Evolutionary conservation across 2,113 vertebrate species (phyloP).

Genomic region (Nothobranchius kuhntae): DNA sequence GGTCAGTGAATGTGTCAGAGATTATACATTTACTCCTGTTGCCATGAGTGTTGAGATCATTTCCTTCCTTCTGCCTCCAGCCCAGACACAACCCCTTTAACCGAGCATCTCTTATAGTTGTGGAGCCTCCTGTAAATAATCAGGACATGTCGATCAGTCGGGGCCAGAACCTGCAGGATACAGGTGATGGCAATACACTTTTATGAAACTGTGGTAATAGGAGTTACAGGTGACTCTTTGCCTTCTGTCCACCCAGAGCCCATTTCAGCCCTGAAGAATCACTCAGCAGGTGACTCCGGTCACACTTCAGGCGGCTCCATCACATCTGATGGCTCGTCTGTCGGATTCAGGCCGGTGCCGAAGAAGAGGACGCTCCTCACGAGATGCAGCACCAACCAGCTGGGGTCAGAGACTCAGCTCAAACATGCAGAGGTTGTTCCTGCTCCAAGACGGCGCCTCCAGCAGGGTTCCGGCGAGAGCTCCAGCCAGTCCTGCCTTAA

Average conservation of each 20-base stretch:
- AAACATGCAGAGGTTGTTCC: slow-evolving; percentile 48
- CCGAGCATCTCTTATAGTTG: slow-evolving; percentile 60
- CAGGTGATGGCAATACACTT: slow-evolving; percentile 70
- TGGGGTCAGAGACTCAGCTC: slow-evolving; percentile 30
- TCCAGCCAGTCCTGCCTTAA: slow-evolving; percentile 79
- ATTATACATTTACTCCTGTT: not conserved
- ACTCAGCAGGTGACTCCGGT: slow-evolving; percentile 46
- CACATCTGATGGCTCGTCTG: slow-evolving; percentile 55
- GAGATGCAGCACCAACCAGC: slow-evolving; percentile 55
- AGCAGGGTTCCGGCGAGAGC: slow-evolving; percentile 81
- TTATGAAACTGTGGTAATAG: not conserved
- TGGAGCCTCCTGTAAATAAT: slow-evolving; percentile 62
- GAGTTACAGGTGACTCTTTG: not conserved
- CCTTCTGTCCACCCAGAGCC: slow-evolving; percentile 71
- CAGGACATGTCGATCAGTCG: not conserved
- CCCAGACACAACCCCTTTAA: slow-evolving; percentile 93
- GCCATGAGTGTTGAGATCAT: not conserved
- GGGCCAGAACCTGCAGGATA: slow-evolving; percentile 55
- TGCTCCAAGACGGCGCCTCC: slow-evolving; percentile 78
- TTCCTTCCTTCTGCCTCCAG: slow-evolving; percentile 48
- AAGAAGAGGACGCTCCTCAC: slow-evolving; percentile 86
- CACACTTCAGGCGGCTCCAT: slow-evolving; percentile 55
- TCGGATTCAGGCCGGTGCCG: slow-evolving; percentile 82
- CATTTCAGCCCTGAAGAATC: slow-evolving; percentile 60
- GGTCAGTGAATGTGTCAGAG: slow-evolving; percentile 44